Conservation (phyloP, 1,140 invertebrate species). For the Acromyrmex charruanus region DNA sequence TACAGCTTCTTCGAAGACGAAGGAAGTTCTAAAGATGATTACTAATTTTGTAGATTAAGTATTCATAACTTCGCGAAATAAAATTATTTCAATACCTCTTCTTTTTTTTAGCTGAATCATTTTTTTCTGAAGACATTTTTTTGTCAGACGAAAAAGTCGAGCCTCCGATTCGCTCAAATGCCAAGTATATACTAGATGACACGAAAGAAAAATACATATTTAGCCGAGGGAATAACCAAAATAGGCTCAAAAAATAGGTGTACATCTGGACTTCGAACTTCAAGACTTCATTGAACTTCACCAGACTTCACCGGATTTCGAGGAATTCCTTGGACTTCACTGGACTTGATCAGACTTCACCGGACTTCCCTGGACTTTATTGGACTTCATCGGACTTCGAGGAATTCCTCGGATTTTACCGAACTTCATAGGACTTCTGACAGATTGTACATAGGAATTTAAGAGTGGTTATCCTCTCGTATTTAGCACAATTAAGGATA, state of each 20-base stretch:
- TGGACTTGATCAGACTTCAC: too few relatives aligned
- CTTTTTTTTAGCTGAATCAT: not conserved
- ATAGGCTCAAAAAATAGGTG: too few relatives aligned
- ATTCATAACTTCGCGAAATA: not conserved
- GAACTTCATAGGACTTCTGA: too few relatives aligned
- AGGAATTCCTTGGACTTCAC: too few relatives aligned
- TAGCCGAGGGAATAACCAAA: not conserved
- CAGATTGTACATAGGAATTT: too few relatives aligned
- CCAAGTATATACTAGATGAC: not conserved
- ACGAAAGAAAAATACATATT: constrained; percentile 16
- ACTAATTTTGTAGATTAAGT: not conserved
- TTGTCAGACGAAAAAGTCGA: not conserved
- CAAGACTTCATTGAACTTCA: too few relatives aligned
- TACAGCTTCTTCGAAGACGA: not conserved
- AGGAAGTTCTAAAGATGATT: not conserved
- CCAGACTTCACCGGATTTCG: too few relatives aligned
- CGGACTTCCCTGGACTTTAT: too few relatives aligned
- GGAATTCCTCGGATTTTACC: too few relatives aligned
- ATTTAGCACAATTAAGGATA: constrained; percentile 47
- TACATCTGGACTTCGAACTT: too few relatives aligned
- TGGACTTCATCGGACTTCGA: too few relatives aligned
- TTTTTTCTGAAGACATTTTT: not conserved
- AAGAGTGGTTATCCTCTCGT: too few relatives aligned
- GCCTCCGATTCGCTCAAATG: constrained; percentile 9
- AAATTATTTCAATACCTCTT: not conserved